Conservation (phyloP, 1,140 invertebrate species). For the Bombus difficillimus region DNA sequence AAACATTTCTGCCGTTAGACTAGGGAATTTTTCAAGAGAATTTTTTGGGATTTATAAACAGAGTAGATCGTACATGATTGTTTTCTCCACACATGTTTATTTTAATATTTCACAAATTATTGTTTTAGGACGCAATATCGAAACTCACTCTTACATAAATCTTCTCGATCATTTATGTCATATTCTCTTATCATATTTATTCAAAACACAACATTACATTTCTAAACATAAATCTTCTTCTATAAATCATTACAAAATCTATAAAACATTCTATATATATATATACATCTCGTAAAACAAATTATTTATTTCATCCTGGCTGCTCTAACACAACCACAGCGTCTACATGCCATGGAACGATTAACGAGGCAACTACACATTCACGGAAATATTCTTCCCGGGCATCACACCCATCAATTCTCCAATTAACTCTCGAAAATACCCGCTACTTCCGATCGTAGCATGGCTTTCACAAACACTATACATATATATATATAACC, state of each 20-base stretch:
- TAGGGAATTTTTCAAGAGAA: too few relatives aligned
- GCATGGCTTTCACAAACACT: not conserved
- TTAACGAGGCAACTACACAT: not conserved
- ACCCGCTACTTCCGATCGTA: not conserved
- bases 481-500: not conserved
- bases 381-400: not conserved
- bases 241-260: too few relatives aligned
- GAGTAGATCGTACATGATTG: too few relatives aligned
- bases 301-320: not conserved
- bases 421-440: not conserved
- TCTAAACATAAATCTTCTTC: not conserved
- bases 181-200: not conserved
- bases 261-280: too few relatives aligned
- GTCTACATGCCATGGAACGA: not conserved
- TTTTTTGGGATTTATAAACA: too few relatives aligned
- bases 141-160: not conserved
- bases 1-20: too few relatives aligned
- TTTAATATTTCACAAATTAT: too few relatives aligned
- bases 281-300: not conserved
- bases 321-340: not conserved
- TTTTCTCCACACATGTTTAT: too few relatives aligned
- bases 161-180: not conserved
- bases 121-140: not conserved
- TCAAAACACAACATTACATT: not conserved
- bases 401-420: not conserved